Conservation (phyloP, 2,888 invertebrate genomes). For the Scrobipalpa atriplicella region DNA sequence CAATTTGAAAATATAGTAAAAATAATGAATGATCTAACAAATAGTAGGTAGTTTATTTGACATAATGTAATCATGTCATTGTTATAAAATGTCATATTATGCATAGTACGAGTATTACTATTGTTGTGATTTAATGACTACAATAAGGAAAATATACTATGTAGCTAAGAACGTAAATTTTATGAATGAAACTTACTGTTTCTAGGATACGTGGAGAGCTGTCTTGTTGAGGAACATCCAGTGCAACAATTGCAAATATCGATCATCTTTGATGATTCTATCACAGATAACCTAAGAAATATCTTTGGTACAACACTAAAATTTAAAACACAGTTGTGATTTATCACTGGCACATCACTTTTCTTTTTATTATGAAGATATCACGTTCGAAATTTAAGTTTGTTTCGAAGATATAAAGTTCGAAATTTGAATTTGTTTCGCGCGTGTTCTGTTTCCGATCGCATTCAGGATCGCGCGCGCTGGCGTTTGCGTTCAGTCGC, state of each 20-base stretch:
- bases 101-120: no score
- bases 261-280: constrained; percentile 59
- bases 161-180: neutral
- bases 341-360: constrained; percentile 56
- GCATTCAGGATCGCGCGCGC: constrained; percentile 55
- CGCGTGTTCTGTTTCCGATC: constrained; percentile 30
- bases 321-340: constrained; percentile 38
- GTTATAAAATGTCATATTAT: no score
- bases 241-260: constrained; percentile 58
- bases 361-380: constrained; percentile 12
- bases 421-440: constrained; percentile 21
- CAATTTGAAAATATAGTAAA: no score
- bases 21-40: no score
- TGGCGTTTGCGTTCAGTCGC: constrained; percentile 72
- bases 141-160: neutral
- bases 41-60: no score
- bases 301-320: constrained; percentile 46
- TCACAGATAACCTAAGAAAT: constrained; percentile 58
- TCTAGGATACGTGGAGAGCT: constrained; percentile 48
- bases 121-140: no score
- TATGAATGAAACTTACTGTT: constrained; percentile 54
- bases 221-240: constrained; percentile 57
- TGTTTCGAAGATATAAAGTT: constrained; percentile 24
- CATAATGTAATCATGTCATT: no score
- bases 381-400: constrained; percentile 24